Conservation (phyloP, 2,113 vertebrate species). For the Lasiurus borealis region DNA sequence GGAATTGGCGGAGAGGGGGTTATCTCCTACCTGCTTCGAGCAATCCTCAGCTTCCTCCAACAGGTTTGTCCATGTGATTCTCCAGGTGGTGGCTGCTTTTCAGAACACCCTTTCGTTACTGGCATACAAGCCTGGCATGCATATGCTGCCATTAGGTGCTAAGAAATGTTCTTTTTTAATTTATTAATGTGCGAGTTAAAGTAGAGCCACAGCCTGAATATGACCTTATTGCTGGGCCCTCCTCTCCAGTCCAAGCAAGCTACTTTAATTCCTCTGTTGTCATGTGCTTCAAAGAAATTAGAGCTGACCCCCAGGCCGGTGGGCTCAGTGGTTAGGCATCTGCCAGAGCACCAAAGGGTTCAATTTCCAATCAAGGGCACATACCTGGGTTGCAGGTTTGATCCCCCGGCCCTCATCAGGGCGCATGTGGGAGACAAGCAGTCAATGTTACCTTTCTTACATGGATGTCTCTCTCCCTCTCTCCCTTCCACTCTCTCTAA, state of each 20-base stretch:
- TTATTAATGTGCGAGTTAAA: neutral
- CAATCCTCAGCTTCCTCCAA: neutral
- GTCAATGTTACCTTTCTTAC: neutral
- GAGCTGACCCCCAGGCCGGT: neutral
- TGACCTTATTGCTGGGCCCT: neutral
- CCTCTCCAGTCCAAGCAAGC: neutral
- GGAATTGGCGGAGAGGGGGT: neutral
- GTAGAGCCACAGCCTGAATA: neutral
- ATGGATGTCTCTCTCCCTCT: neutral
- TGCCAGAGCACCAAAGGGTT: neutral
- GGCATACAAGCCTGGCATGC: neutral
- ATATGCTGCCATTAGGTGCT: neutral
- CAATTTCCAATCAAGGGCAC: neutral
- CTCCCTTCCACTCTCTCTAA: neutral
- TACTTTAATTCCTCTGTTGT: neutral
- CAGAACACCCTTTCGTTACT: neutral
- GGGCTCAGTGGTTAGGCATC: neutral
- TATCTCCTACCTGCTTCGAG: neutral
- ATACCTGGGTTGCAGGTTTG: neutral
- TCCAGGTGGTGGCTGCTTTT: neutral
- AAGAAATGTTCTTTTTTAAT: neutral
- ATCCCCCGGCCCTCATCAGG: neutral
- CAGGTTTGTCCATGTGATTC: neutral
- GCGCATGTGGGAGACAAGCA: neutral
- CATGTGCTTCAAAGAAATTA: neutral